Conservation (phyloP, 2,888 invertebrate genomes). For the Euclidia mi region DNA sequence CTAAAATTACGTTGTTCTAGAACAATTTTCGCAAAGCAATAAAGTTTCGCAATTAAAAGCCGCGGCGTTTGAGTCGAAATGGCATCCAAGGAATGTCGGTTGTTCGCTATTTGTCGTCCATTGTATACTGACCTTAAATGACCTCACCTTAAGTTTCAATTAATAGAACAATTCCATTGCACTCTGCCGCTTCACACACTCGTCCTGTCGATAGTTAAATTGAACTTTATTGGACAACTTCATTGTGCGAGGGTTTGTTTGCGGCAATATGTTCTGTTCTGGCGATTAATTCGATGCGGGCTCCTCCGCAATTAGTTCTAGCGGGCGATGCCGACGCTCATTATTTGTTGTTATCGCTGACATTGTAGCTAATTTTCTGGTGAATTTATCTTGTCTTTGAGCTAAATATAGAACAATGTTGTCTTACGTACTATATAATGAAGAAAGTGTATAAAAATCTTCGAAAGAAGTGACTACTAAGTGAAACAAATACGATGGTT, state of each 20-base stretch:
- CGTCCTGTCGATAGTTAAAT: constrained; percentile 28
- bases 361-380: background rate
- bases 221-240: constrained; percentile 33
- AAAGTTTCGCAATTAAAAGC: constrained; percentile 77
- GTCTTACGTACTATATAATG: no score
- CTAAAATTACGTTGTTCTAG: constrained; percentile 58
- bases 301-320: constrained; percentile 7
- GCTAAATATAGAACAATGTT: no score
- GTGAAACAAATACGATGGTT: no score
- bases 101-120: constrained; percentile 60
- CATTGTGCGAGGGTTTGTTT: background rate
- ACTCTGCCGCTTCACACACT: constrained; percentile 31
- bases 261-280: background rate
- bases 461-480: no score
- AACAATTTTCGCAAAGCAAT: constrained; percentile 71
- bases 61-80: constrained; percentile 54
- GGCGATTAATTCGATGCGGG: constrained; percentile 14
- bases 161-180: constrained; percentile 49
- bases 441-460: no score
- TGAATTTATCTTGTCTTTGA: no score
- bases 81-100: constrained; percentile 64
- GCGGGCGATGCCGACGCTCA: constrained; percentile 11
- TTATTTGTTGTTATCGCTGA: background rate
- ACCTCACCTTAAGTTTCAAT: constrained; percentile 57
- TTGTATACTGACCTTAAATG: constrained; percentile 59